Conservation (phyloP, 1,140 invertebrate genomes). For the Temnothorax curvispinosus region DNA sequence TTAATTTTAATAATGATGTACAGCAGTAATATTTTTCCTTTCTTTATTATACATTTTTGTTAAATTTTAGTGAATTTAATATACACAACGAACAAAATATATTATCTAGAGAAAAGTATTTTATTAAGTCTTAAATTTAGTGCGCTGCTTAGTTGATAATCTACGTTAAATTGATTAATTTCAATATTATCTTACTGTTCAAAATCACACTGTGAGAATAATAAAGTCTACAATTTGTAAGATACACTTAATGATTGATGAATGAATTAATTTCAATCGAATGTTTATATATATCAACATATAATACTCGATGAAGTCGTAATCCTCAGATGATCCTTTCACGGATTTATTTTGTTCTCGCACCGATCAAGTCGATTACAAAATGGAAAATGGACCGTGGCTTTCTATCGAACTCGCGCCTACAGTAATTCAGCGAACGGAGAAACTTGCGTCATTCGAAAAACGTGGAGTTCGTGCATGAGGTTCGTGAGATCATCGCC, state of each 20-base stretch:
- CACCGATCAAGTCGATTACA: background rate
- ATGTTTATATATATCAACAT: background rate
- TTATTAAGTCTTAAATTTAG: background rate
- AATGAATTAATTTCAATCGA: background rate
- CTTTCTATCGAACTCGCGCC: background rate
- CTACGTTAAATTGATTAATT: background rate
- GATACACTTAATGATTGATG: background rate
- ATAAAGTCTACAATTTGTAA: background rate
- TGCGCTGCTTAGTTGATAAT: background rate
- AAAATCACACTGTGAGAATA: background rate
- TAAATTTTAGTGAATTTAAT: conserved; percentile 30
- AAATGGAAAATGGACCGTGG: background rate
- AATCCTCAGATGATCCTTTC: background rate
- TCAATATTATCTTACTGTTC: background rate
- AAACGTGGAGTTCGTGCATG: conserved; percentile 17
- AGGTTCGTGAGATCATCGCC: conserved; percentile 43
- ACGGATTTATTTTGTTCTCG: background rate
- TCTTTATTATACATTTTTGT: background rate
- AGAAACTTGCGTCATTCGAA: conserved; percentile 24
- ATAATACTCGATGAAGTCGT: background rate
- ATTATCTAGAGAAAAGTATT: background rate
- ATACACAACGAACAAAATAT: background rate
- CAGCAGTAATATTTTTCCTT: background rate
- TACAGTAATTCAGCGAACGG: background rate
- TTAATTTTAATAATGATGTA: background rate